phyloP scores from a whole-genome alignment of 2,113 vertebrate genomes.

The Cyphomyrus plagiostoma region DNA sequence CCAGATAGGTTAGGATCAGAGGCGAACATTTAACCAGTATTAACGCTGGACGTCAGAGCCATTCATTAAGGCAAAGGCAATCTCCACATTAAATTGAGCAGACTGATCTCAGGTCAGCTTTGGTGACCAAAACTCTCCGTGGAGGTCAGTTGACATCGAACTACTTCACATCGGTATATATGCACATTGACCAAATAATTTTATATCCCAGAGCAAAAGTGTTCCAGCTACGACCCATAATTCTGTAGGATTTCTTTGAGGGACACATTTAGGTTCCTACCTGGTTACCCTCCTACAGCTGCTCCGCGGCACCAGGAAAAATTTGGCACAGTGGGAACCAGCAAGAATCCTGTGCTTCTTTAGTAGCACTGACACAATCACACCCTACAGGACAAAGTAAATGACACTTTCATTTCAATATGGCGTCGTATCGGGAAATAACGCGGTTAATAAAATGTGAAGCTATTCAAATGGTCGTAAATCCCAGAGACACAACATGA shows the following conservation, averaged over 20 bases:
- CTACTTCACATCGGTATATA: background rate
- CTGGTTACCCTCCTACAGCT: background rate
- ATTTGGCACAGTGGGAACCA: background rate
- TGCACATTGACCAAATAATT: background rate
- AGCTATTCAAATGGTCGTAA: background rate
- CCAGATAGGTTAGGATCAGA: background rate
- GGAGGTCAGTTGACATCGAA: background rate
- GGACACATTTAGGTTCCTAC: background rate
- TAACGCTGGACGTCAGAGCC: background rate
- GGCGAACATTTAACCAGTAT: background rate
- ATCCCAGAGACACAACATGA: slow-evolving; percentile 43
- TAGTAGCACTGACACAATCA: background rate
- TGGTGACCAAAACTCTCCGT: background rate
- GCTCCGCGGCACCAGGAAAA: background rate
- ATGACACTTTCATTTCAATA: background rate
- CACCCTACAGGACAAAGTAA: background rate
- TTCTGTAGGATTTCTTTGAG: background rate
- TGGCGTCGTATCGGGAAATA: background rate
- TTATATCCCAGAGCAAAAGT: background rate
- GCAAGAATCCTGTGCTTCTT: background rate
- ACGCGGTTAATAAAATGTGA: background rate
- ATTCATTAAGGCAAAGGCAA: background rate
- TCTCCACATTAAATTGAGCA: background rate
- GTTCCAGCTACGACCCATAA: background rate
- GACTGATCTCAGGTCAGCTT: background rate